Percentiles rank a stretch among this genome's conserved stretches.
Evolutionary conservation across 2,888 invertebrate genomes (phyloP).

Genomic region (Plutella xylostella): DNA sequence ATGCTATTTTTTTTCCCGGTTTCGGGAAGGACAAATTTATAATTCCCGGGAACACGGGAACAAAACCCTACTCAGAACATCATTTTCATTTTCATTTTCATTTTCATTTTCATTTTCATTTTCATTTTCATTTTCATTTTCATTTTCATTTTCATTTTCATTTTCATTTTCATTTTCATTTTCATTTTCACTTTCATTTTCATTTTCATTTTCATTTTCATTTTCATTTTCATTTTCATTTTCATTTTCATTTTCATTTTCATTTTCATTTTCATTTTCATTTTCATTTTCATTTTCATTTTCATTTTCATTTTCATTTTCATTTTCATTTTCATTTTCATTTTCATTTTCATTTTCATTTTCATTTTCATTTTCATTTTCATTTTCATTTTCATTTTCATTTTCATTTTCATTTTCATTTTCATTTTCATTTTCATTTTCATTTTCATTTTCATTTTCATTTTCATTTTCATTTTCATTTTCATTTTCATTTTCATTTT

Average conservation of each 20-base stretch:
- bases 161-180: background rate
- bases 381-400: background rate
- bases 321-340: slow-evolving; percentile 1
- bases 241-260: background rate
- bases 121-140: slow-evolving; percentile 1
- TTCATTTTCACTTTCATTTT: slow-evolving; percentile 1
- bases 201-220: background rate
- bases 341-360: background rate
- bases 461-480: background rate
- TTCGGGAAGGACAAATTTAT: no score
- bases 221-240: background rate
- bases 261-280: slow-evolving; percentile 1
- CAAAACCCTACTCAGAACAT: no score
- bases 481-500: background rate
- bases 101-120: background rate
- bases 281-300: slow-evolving; percentile 1
- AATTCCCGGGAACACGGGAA: no score
- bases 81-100: slow-evolving; percentile 1
- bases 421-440: background rate
- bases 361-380: background rate
- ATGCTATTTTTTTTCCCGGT: no score
- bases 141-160: slow-evolving; percentile 1
- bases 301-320: slow-evolving; percentile 1
- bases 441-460: background rate
- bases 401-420: background rate